These are phyloP conservation scores for Gryllus bimaculatus DNA, from an alignment of 1,140 invertebrate genomes.

Conservation along the genomic window DNA sequence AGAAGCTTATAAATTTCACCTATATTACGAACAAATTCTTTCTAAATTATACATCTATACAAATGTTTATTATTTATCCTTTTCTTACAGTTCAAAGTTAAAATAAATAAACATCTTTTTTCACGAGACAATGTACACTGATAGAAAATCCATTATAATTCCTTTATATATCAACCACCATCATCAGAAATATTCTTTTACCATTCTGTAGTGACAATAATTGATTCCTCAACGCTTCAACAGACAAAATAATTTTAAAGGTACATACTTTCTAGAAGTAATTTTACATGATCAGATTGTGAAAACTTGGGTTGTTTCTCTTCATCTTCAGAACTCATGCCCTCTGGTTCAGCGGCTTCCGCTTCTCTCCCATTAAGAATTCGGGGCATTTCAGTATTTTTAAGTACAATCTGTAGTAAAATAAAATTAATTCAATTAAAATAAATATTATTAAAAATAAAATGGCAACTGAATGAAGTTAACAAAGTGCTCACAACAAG, in stretches of 20 bases:
- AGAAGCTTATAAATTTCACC: no score
- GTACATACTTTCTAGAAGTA: constrained; percentile 55
- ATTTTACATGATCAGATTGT: constrained; percentile 56
- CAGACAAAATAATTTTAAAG: neutral
- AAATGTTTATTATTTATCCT: no score
- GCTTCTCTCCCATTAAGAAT: constrained; percentile 74
- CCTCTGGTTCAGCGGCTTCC: constrained; percentile 60
- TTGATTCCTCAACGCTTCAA: no score
- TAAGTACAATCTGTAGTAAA: neutral
- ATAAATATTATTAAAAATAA: neutral
- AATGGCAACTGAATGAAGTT: neutral
- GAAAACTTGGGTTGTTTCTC: constrained; percentile 46
- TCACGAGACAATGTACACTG: no score
- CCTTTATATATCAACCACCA: no score
- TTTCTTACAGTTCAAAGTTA: no score
- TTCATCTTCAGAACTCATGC: constrained; percentile 61
- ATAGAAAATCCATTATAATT: no score
- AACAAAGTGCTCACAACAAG: constrained; percentile 39
- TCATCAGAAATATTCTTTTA: no score
- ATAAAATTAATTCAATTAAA: neutral
- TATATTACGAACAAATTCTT: no score
- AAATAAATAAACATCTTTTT: no score
- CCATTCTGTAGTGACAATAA: no score
- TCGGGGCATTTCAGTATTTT: constrained; percentile 34
- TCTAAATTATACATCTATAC: no score